Evolutionary conservation across 2,888 invertebrate species (phyloP).

Genomic region (Agonopterix heracliana): DNA sequence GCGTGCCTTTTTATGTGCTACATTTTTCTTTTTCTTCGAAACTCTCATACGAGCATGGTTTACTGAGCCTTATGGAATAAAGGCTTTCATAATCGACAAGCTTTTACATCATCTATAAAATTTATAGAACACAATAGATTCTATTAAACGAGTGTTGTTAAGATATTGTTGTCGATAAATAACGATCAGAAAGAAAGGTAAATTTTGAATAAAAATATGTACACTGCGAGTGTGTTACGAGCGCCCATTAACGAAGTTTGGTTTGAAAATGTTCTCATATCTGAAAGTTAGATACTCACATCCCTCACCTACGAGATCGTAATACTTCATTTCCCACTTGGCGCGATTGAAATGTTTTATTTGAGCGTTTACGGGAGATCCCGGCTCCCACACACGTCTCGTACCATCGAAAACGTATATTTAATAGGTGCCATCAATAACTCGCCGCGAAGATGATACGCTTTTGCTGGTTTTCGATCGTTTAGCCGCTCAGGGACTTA

Average conservation of each 20-base stretch:
- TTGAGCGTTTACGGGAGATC: slow-evolving; percentile 50
- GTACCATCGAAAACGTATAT: slow-evolving; percentile 60
- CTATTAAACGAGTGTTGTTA: too few species aligned
- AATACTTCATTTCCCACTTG: slow-evolving; percentile 64
- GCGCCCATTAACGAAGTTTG: slow-evolving; percentile 27
- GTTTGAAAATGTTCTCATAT: slow-evolving; percentile 29
- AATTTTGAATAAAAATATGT: slow-evolving; percentile 5
- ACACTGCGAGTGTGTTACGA: slow-evolving; percentile 4
- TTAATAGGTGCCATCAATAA: slow-evolving; percentile 76
- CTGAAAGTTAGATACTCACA: slow-evolving; percentile 39
- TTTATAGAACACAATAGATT: too few species aligned
- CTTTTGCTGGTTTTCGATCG: slow-evolving; percentile 55
- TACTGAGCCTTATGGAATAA: too few species aligned
- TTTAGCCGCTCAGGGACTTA: slow-evolving; percentile 52
- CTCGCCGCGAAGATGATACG: slow-evolving; percentile 64
- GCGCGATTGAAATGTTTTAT: slow-evolving; percentile 69
- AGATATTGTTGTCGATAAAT: too few species aligned
- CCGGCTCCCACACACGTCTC: slow-evolving; percentile 39
- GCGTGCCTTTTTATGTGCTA: slow-evolving; percentile 52
- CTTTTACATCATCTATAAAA: too few species aligned
- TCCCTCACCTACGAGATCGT: slow-evolving; percentile 47
- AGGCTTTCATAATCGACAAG: too few species aligned
- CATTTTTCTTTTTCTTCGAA: slow-evolving; percentile 43
- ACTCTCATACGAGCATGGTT: slow-evolving; percentile 21
- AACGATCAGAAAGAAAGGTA: neutral